Evolutionary conservation across 1,140 invertebrate species (phyloP).

Genomic region (Plectrocnemia conspersa): DNA sequence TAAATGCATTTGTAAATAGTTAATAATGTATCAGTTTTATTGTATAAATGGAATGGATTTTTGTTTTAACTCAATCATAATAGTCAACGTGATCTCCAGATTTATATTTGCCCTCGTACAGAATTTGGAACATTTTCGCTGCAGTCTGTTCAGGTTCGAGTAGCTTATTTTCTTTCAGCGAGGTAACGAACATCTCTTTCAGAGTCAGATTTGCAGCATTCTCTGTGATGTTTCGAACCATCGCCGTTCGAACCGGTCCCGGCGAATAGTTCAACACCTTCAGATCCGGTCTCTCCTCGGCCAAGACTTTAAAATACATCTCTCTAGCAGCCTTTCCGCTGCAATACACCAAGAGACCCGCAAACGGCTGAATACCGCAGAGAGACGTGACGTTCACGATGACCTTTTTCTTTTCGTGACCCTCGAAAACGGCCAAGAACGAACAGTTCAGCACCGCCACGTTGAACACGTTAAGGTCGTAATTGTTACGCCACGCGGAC

Average conservation of each 20-base stretch:
- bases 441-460: constrained; percentile 71
- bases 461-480: constrained; percentile 75
- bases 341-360: constrained; percentile 76
- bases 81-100: constrained; percentile 85
- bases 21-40: too few relatives aligned
- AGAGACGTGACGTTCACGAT: constrained; percentile 88
- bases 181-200: constrained; percentile 56
- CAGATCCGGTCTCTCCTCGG: constrained; percentile 71
- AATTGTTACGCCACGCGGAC: constrained; percentile 62
- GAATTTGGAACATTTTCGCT: constrained; percentile 64
- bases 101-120: constrained; percentile 68
- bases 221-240: constrained; percentile 67
- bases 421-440: constrained; percentile 67
- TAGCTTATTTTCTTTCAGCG: constrained; percentile 57
- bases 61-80: constrained; percentile 72
- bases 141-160: constrained; percentile 75
- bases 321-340: constrained; percentile 87
- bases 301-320: constrained; percentile 84
- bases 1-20: too few relatives aligned
- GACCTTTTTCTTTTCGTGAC: constrained; percentile 45
- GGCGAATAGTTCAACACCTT: constrained; percentile 88
- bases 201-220: constrained; percentile 57
- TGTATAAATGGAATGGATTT: too few relatives aligned
- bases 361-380: constrained; percentile 69
- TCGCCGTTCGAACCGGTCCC: constrained; percentile 87